Conservation (phyloP, 2,888 invertebrate genomes). For the Teleogryllus oceanicus region DNA sequence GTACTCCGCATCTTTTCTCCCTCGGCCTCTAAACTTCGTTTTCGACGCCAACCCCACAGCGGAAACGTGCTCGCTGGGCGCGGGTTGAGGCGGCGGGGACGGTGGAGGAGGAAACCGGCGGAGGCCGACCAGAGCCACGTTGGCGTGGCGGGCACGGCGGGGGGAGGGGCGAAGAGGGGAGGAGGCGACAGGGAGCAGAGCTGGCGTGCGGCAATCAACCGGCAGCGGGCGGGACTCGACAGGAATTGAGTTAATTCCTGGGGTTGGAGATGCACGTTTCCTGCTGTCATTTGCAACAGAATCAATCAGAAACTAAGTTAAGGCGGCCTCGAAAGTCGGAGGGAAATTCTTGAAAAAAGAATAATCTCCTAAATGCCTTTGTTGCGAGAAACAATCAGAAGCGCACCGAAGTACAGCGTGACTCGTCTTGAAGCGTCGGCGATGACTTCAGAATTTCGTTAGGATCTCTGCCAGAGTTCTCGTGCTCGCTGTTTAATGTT, state of each 20-base stretch:
- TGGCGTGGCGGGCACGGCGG: conserved; percentile 4
- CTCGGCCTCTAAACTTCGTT: too few species aligned
- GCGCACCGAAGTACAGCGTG: background rate
- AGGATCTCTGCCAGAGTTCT: background rate
- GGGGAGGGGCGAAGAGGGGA: background rate
- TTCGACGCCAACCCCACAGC: too few species aligned
- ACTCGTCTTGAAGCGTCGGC: background rate
- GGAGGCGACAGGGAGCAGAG: conserved; percentile 18
- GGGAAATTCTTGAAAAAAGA: conserved; percentile 4
- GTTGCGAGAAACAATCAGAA: background rate
- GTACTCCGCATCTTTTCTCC: too few species aligned
- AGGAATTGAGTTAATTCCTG: conserved; percentile 31
- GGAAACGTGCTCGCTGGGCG: too few species aligned
- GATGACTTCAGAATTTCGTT: background rate
- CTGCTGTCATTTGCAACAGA: conserved; percentile 34
- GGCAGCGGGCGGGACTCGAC: background rate
- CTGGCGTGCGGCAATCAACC: background rate
- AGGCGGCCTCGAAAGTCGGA: background rate
- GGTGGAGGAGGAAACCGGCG: too few species aligned
- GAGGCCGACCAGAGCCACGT: too few species aligned
- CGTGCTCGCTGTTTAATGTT: background rate
- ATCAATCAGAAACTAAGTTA: conserved; percentile 34
- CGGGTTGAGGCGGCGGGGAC: too few species aligned
- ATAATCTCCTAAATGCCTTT: background rate
- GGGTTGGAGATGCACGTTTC: conserved; percentile 28